Base-by-base conservation (phyloP, 2,113 vertebrate species). In the Condylura cristata region DNA sequence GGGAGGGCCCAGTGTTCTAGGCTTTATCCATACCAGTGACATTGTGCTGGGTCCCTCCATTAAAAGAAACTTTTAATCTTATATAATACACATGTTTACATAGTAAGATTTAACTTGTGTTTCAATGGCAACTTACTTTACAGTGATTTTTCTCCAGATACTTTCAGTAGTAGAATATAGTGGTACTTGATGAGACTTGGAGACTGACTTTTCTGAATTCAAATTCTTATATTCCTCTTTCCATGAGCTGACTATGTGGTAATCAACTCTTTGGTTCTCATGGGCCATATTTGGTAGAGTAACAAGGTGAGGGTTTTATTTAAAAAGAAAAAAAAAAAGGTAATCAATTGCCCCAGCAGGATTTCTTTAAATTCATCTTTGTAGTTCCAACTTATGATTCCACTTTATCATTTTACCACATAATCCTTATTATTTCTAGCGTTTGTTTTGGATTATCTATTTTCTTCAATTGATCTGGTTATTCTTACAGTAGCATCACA, bases 321-420 rank as follows among this genome's bases (percentile, higher is more conserved):
- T 24, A 0, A 51, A 90, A 80, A 41, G 7, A 28, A 66, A 68
- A n/a, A n/a, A n/a, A n/a, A n/a, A n/a, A n/a, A n/a, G n/a, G n/a
- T n/a, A n/a, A 80, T 65, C 26, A 75, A 71, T 86, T 89, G 17
- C 89, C 8, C 24, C 16, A 24, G 17, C 32, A 68, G 53, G 26
- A 72, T 61, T 56, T 30, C 78, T 78, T 39, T 10, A 6, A 79
- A 83, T 92, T 53, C n/a, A 83, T 60, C 12, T 30, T 81, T 83
- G 0, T 28, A 63, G 32, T 86, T 82, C 24, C 26, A 91, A 78
- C 63, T 82, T 79, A 48, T 70, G 44, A 56, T 37, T 83, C 30
- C 22, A 79, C 34, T 86, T 92, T 80, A 70, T 68, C 46, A 87
- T 70, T 86, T 92, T 80, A 70, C 74, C 46, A 87, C 70, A 63